Evolutionary conservation across 2,113 vertebrate species (phyloP).

Genomic region (Phylloscopus whistleri): DNA sequence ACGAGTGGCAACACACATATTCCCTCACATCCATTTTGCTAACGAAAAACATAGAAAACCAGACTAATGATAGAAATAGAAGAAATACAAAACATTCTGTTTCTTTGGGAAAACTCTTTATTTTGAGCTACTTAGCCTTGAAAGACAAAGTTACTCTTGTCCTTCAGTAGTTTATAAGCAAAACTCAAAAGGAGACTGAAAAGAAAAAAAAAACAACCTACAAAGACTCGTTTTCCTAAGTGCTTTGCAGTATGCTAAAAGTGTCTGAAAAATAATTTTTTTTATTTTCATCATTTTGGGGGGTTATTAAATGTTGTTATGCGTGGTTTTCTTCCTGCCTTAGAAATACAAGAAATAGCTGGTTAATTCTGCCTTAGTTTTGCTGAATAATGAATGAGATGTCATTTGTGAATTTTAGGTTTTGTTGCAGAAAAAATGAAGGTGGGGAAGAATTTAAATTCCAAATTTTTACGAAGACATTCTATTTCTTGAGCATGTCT

Average conservation of each 20-base stretch:
- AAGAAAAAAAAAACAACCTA: too few species aligned
- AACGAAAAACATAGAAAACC: not conserved
- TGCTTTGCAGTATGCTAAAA: not conserved
- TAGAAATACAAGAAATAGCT: not conserved
- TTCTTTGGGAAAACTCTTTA: not conserved
- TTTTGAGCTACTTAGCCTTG: not conserved
- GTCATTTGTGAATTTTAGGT: not conserved
- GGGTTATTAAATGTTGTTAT: not conserved
- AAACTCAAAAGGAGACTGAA: not conserved
- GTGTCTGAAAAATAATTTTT: not conserved
- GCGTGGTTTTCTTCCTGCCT: not conserved
- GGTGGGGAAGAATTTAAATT: not conserved
- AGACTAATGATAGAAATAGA: not conserved
- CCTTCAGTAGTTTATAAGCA: not conserved
- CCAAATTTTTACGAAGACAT: not conserved
- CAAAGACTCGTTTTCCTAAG: not conserved
- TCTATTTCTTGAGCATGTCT: not conserved
- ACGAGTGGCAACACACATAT: not conserved
- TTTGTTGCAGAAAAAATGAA: not conserved
- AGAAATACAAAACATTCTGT: not conserved
- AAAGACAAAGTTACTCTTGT: not conserved
- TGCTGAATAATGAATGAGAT: not conserved
- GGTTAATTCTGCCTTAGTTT: not conserved
- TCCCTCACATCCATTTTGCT: not conserved
- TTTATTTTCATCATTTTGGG: not conserved